Base-by-base conservation (phyloP, 1,140 invertebrate genomes). In the Physella acuta region DNA sequence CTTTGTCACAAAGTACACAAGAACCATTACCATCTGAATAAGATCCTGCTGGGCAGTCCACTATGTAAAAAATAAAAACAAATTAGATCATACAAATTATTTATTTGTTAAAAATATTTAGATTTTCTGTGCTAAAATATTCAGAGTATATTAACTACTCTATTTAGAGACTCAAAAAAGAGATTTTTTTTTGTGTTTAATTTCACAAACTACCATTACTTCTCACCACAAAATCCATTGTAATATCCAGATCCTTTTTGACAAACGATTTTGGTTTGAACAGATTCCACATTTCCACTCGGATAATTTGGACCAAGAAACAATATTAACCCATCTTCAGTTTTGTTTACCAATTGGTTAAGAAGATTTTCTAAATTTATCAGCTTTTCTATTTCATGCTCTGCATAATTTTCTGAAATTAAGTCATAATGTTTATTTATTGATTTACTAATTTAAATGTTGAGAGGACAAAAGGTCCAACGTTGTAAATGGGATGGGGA, bases 21-120 rank as follows among this genome's bases (percentile, higher is more conserved):
- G 56, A 58, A 33, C 30, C 56, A 34, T 58, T 58, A 58, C 31
- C 31, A 5, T 30, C 56, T 34, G 56, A 58, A 34, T 58, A 58
- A 16, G 56, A 58, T n/a, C 56, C 56, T 58, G 56, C 30, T n/a
- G 56, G 56, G 20, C 56, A 58, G 31, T 58, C 56, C 20, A 58
- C 56, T 58, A 1, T 8, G n/a, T 31, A 20, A 8, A 3, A 58
- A 4, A 34, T 3, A 34, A 58, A 58, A 58, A 17, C 28, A 5
- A 58, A 31, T 14, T 2, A 5, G 36, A 34, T 33, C 33, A 58
- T 11, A 30, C 3, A 11, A 26, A 56, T 4, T 44, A 20, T 44
- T 11, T 44, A 20, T 44, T 44, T 11, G 8, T 11, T 20, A 11
- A 8, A 8, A 44, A 44, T 20, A 44, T 44, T 11, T 20, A 11